Base-by-base conservation (phyloP, 2,797 vertebrate genomes). In the Kryptopterus vitreolus region DNA sequence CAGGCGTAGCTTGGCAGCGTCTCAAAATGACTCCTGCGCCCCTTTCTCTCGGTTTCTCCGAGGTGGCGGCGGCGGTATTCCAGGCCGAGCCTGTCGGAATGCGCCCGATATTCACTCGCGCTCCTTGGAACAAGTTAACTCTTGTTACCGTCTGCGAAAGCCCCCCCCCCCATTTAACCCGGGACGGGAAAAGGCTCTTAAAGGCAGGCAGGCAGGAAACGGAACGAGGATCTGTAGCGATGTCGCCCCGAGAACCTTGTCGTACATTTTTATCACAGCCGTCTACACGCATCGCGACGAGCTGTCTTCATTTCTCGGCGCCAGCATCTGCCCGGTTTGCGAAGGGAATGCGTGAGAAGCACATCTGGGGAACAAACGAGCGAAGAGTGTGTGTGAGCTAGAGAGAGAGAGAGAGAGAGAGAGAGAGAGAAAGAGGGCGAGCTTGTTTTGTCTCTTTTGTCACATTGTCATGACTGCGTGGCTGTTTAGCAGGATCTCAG, bases 71-170 rank as follows among this genome's bases (percentile, higher is more conserved):
- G 88, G 88, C n/a, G n/a, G n/a, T n/a, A n/a, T n/a, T n/a, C n/a
- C n/a, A n/a, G n/a, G n/a, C n/a, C n/a, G n/a, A n/a, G n/a, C n/a
- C n/a, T n/a, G 79, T 73, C 57, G 92, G 92, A 92, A 93, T 93
- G 89, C 63, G 83, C 83, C 82, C 16, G 77, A 86, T 91, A 93
- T 91, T 90, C 91, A 91, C 85, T 78, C 83, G 38, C 1, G 35
- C 71, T 86, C 58, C 70, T 61, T n/a, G 61, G 46, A 84, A 92
- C 92, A 92, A 91, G 92, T 93, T 90, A 90, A 89, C 89, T 91
- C 92, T 90, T 93, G 92, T 92, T 92, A 91, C 86, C 88, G 86
- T 85, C 84, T 81, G 74, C 3, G 38, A 43, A 10, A 43, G n/a
- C n/a, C n/a, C n/a, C n/a, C n/a, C n/a, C n/a, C n/a, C n/a, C n/a